Evolutionary conservation across 2,888 invertebrate genomes (phyloP).

Genomic region (Linyphia triangularis): DNA sequence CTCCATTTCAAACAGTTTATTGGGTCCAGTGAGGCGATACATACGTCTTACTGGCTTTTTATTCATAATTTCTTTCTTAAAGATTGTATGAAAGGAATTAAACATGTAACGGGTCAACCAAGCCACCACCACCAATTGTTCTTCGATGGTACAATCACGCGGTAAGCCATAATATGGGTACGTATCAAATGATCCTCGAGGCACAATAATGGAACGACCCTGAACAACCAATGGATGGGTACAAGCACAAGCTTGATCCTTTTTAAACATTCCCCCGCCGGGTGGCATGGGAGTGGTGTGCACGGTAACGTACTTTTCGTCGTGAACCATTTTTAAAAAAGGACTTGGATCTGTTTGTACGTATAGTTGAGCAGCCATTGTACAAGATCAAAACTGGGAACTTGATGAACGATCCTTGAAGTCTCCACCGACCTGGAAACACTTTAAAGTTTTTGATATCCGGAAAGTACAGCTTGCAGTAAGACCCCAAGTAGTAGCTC

Average conservation of each 20-base stretch:
- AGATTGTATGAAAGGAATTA: no score
- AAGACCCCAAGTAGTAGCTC: background rate
- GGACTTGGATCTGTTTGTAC: background rate
- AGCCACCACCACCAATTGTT: background rate
- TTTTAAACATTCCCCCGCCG: background rate
- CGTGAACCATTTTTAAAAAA: background rate
- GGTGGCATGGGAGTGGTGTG: background rate
- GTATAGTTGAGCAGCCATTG: background rate
- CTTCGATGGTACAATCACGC: background rate
- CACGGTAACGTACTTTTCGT: background rate
- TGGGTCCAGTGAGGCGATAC: no score
- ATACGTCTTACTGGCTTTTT: no score
- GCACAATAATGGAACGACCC: background rate
- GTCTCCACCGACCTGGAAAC: background rate
- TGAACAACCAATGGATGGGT: background rate
- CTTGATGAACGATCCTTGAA: background rate
- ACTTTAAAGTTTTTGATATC: background rate
- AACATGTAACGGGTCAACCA: conserved; percentile 23
- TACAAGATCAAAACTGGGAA: background rate
- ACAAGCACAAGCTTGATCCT: background rate
- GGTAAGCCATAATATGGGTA: conserved; percentile 1
- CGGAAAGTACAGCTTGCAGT: background rate
- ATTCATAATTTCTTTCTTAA: no score
- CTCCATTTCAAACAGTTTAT: background rate
- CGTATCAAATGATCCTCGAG: background rate